Base-by-base conservation (phyloP, 2,113 vertebrate species). In the Anas platyrhynchos region DNA sequence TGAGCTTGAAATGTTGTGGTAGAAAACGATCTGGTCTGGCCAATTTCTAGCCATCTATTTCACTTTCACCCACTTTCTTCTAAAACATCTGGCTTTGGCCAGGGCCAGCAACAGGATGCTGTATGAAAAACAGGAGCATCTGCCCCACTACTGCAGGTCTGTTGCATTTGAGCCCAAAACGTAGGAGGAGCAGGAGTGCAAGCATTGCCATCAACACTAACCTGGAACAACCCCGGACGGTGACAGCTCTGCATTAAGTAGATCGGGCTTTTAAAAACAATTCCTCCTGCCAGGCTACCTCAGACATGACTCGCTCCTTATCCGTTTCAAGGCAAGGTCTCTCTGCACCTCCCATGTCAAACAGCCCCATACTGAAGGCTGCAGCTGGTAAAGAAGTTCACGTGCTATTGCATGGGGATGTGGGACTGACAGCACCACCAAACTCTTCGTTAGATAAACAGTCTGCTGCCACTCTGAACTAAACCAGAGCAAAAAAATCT, bases 391-490 rank as follows among this genome's bases (percentile, higher is more conserved):
- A 10, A 54, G 25, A 10, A 54, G 22, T 21, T 65, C 32, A 86
- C 20, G 12, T 54, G 44, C 20, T 48, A 38, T 1, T 0, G 32
- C 9, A 0, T 3, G 5, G 10, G 34, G 2, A 2, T 22, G 65
- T 17, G 11, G 11, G 46, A 56, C 38, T 65, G 56, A 84, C 27
- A 68, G 48, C 36, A 86, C 5, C 27, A 36, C 69, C 56, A 67
- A 67, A 82, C 4, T 8, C 17, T 12, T 7, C 4, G 27, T 27
- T 2, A 87, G 52, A 72, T 38, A 75, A 91, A 88, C 27, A 88
- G 31, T 31, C 21, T 22, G 9, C 11, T 44, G 43, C 25, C 3
- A 2, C 66, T 62, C 21, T 48, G 90, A 68, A 90, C 17, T 38
- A 81, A 89, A 77, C 7, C 27, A 67, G 17, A 46, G 27, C 1